Evolutionary conservation across 2,113 vertebrate species (phyloP).

Genomic region (Syrrhaptes paradoxus): DNA sequence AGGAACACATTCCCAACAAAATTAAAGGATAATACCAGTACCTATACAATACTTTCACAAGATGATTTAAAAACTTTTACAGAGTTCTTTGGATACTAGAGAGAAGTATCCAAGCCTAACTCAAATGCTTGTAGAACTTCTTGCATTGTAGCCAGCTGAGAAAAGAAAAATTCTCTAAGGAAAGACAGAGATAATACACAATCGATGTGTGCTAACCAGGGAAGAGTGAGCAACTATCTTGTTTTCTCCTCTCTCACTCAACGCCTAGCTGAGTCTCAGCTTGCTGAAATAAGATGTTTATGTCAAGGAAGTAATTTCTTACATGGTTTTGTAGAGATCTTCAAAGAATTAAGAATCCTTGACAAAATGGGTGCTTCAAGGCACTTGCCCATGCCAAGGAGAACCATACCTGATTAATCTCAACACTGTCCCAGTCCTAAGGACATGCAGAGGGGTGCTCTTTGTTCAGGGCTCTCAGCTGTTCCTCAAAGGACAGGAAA

Average conservation of each 20-base stretch:
- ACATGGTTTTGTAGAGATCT: background rate
- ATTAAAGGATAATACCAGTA: background rate
- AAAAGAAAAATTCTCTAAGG: background rate
- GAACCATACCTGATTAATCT: background rate
- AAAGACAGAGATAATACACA: background rate
- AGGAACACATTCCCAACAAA: background rate
- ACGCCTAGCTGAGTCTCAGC: background rate
- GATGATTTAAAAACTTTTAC: background rate
- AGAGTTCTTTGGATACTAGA: background rate
- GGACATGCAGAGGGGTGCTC: background rate
- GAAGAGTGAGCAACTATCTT: background rate
- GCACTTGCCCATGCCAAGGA: background rate
- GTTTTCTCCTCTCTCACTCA: background rate
- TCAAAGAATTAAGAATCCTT: background rate
- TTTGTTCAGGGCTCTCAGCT: background rate
- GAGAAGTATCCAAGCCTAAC: background rate
- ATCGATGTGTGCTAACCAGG: background rate
- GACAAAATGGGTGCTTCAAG: background rate
- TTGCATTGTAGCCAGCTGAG: background rate
- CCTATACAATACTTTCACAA: background rate
- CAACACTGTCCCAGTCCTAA: background rate
- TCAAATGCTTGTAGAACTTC: background rate
- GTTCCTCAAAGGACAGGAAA: background rate
- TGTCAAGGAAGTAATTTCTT: background rate
- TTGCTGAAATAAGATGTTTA: background rate